Base-by-base conservation (phyloP, 2,797 vertebrate species). In the Moxostoma hubbsi region DNA sequence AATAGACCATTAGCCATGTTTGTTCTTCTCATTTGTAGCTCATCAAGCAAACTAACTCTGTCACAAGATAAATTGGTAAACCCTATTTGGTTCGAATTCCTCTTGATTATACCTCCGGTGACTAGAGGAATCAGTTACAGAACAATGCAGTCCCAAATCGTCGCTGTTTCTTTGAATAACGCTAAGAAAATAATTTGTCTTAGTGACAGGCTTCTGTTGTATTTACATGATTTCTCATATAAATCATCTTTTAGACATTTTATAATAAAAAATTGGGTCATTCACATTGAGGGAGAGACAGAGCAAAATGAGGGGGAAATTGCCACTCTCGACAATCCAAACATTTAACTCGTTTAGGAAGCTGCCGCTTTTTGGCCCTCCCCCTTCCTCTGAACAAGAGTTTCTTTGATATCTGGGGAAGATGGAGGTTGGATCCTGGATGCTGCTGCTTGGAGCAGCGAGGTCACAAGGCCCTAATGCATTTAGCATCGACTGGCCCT, bases 401-500 rank as follows among this genome's bases (percentile, higher is more conserved):
- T 94, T 94, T 90, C 96, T 97, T 96, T 97, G 95, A 97, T 93
- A 93, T 91, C 86, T 85, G 83, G 73, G 83, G 87, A 89, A 90
- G 90, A 91, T 89, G 89, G 88, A 93, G 92, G 92, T 93, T 90
- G 94, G 92, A 94, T 94, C 94, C 94, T 89, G 92, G 93, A 94
- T 90, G 92, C 92, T 93, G 94, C 94, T 93, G 94, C 92, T 93
- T 91, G 91, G 94, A 93, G 93, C 90, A 93, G 92, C 92, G 94
- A 94, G 96, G 95, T 97, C 96, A 97, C 94, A 94, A 94, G 95
- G 93, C 93, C 93, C 93, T 98, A 98, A 99, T 98, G 96, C 95
- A 94, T 95, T 99, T 98, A 98, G 96, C 97, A 98, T 98, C 94
- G 97, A 99, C 97, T 96, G 94, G 93, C 94, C 90, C 85, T 85